Percentiles rank a stretch among this genome's conserved stretches.
phyloP scores from a whole-genome alignment of 1,140 invertebrate genomes.

The Samia ricini region DNA sequence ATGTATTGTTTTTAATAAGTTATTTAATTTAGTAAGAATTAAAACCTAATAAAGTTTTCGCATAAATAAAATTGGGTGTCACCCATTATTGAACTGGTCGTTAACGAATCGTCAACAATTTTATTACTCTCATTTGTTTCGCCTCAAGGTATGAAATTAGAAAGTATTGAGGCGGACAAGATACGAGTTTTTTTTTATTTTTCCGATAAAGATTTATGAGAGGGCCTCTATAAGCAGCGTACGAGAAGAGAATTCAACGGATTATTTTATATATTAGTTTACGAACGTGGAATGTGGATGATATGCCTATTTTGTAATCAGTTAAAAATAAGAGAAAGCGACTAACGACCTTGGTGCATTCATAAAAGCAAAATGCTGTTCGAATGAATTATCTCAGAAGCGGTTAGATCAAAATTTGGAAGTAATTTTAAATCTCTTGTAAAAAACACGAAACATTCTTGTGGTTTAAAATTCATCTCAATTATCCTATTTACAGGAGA shows the following conservation, averaged over 20 bases:
- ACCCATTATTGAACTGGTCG: not conserved
- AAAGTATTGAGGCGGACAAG: slow-evolving; percentile 57
- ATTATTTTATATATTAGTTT: not conserved
- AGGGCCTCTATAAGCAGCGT: slow-evolving; percentile 22
- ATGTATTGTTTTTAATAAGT: no score
- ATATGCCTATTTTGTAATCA: slow-evolving; percentile 1
- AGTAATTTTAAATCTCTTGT: no score
- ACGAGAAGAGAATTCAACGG: not conserved
- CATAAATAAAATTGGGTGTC: not conserved
- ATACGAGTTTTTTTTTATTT: slow-evolving; percentile 46
- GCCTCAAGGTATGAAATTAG: slow-evolving; percentile 67
- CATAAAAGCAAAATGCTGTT: not conserved
- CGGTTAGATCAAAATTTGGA: not conserved
- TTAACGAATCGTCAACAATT: slow-evolving; percentile 23
- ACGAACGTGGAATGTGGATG: slow-evolving; percentile 5
- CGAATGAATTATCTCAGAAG: not conserved
- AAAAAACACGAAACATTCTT: no score
- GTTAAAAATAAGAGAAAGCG: not conserved
- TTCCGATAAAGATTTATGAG: slow-evolving; percentile 67
- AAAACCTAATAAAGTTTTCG: slow-evolving; percentile 28
- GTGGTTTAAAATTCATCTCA: no score
- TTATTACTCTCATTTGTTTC: slow-evolving; percentile 64
- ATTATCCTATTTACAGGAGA: no score
- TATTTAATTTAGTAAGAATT: no score
- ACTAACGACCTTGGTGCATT: not conserved